phyloP scores from a whole-genome alignment of 2,113 vertebrate genomes.

The Siniperca knerii region DNA sequence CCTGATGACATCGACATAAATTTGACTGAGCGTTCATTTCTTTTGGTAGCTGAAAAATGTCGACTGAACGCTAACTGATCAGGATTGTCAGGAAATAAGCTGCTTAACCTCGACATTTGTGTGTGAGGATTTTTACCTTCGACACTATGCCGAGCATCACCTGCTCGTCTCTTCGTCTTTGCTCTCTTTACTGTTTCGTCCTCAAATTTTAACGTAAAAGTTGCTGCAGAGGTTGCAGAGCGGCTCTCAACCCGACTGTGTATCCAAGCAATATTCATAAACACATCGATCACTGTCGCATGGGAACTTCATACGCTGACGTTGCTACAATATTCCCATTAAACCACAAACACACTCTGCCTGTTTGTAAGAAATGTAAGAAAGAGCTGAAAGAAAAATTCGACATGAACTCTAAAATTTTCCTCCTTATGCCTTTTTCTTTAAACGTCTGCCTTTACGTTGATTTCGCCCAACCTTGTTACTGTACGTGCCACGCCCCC shows the following conservation, averaged over 20 bases:
- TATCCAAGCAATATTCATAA: constrained; percentile 66
- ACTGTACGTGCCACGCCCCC: constrained; percentile 16
- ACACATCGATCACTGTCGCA: neutral
- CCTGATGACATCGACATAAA: neutral
- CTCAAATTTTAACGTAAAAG: neutral
- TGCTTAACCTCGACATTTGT: neutral
- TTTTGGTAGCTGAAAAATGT: neutral
- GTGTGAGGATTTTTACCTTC: neutral
- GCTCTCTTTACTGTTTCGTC: neutral
- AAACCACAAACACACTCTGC: neutral
- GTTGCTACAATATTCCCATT: constrained; percentile 6
- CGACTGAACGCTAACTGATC: neutral
- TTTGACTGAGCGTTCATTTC: neutral
- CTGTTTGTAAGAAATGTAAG: neutral
- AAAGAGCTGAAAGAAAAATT: neutral
- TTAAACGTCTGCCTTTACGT: constrained; percentile 18
- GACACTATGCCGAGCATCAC: neutral
- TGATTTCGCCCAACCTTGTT: neutral
- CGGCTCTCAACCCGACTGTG: constrained; percentile 13
- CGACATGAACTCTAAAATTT: neutral
- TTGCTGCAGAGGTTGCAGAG: constrained; percentile 11
- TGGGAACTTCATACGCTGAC: neutral
- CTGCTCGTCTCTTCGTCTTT: neutral
- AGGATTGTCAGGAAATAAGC: neutral
- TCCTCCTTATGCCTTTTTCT: constrained; percentile 10